Base-by-base conservation (phyloP, 2,113 vertebrate genomes). In the Acinonyx jubatus region DNA sequence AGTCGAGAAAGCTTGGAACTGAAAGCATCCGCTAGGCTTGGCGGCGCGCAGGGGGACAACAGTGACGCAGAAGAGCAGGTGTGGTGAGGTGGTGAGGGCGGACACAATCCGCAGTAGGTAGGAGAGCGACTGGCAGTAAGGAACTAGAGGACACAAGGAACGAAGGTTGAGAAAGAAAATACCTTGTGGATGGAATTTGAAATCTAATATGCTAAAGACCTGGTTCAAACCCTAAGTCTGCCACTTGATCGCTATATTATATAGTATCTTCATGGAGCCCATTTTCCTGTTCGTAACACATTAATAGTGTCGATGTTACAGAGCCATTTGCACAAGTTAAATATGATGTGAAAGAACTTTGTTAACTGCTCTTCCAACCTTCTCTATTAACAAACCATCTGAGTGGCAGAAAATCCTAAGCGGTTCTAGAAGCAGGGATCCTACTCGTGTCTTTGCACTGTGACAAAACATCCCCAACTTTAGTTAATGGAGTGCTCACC, bases 381-480 rank as follows among this genome's bases (percentile, higher is more conserved):
- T 89, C 93, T 91, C 66, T 45, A 57, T 91, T 36, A 89, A 89
- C 36, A 96, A 89, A 69, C 36, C 16, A n/a, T 52, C 18, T 61
- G 55, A 61, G 74, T 13, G 25, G 69, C 38, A 88, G 81, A 91
- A 91, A 84, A 74, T 85, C 61, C 52, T 57, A 31, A 92, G 90
- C 19, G 63, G 29, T 73, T 96, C 33, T 90, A 33, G 23, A 7
- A 89, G 71, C 23, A 76, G 55, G 71, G 23, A 2, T 92, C 57
- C 83, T 84, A 61, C 48, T 50, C 41, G 15, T 71, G 50, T 68
- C 52, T 80, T 11, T 61, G 41, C 78, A 68, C 15, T 14, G n/a
- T 74, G 48, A 84, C 65, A 73, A 91, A 89, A 88, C 48, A 93
- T 25, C 69, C 45, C 38, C 29, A 73, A 45, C 25, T 94, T 87